A percentile compares a stretch with the other conserved stretches of the same genome.
Evolutionary conservation across 2,797 vertebrate genomes (phyloP).

Genomic region (Epinephelus coioides): DNA sequence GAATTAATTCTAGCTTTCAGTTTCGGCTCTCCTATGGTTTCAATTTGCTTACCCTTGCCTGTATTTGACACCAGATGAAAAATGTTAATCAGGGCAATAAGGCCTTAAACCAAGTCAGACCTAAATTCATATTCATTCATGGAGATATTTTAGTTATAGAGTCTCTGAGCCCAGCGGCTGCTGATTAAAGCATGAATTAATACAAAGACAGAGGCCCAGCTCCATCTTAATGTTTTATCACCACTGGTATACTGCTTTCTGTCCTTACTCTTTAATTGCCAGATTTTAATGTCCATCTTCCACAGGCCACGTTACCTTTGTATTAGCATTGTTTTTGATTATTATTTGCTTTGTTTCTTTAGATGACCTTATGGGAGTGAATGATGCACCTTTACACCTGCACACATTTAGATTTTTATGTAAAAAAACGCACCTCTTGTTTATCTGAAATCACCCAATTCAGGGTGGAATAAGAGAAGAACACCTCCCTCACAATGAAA

Average conservation of each 20-base stretch:
- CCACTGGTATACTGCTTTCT: not conserved
- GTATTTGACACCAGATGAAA: conserved; percentile 42
- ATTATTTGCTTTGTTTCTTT: conserved; percentile 9
- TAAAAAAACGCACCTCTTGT: not conserved
- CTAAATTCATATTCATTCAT: conserved; percentile 31
- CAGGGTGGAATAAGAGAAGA: not conserved
- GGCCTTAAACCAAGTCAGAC: conserved; percentile 34
- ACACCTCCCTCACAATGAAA: not conserved
- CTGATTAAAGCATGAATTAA: conserved; percentile 53
- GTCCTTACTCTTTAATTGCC: not conserved
- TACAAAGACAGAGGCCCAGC: conserved; percentile 1
- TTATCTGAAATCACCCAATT: not conserved
- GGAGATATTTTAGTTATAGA: conserved; percentile 13
- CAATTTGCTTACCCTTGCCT: conserved; percentile 21
- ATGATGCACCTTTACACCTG: not conserved
- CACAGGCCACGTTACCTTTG: not conserved
- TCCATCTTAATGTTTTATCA: conserved; percentile 22
- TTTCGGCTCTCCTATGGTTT: conserved; percentile 17
- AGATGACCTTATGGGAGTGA: not conserved
- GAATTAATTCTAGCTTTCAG: conserved; percentile 30
- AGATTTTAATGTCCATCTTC: not conserved
- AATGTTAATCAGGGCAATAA: conserved; percentile 42
- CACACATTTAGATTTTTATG: not conserved
- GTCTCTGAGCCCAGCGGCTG: conserved; percentile 37
- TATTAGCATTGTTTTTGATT: conserved; percentile 48